Percentiles rank a stretch among this genome's conserved stretches.
Conservation (phyloP, 2,888 invertebrate species). For the Mesorhabditis spiculigera region DNA sequence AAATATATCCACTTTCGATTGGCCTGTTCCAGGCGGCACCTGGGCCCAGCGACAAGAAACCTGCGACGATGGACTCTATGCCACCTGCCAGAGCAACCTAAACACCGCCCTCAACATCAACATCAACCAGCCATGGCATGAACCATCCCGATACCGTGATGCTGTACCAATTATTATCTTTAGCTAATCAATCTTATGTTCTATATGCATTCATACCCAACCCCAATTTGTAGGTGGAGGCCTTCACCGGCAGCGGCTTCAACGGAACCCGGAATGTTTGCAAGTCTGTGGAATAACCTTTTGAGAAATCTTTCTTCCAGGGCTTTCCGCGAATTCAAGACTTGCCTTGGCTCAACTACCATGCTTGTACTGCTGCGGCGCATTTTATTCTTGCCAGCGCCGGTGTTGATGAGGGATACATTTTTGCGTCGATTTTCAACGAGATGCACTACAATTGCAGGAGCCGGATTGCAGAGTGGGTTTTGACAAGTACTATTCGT, state of each 20-base stretch:
- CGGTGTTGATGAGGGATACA: conserved; percentile 27
- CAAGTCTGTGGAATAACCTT: conserved; percentile 16
- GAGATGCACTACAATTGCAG: conserved; percentile 46
- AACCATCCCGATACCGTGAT: conserved; percentile 26
- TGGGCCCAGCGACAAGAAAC: background rate
- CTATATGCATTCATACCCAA: conserved; percentile 14
- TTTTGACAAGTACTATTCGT: background rate
- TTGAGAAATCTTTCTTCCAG: conserved; percentile 13
- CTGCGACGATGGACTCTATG: conserved; percentile 26
- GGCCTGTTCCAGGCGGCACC: background rate
- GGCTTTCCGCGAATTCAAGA: conserved; percentile 42
- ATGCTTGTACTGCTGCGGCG: conserved; percentile 29
- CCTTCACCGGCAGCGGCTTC: conserved; percentile 27
- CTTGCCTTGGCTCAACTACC: conserved; percentile 34
- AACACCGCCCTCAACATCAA: conserved; percentile 20
- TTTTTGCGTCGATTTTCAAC: conserved; percentile 40
- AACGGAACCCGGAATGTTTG: conserved; percentile 35
- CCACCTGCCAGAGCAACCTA: conserved; percentile 20
- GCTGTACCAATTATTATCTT: conserved; percentile 13
- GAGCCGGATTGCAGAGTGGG: conserved; percentile 43
- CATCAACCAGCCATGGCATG: conserved; percentile 29
- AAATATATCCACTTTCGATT: too few relatives aligned
- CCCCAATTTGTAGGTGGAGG: conserved; percentile 26
- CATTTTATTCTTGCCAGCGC: conserved; percentile 27
- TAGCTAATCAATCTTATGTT: conserved; percentile 13